phyloP scores from a whole-genome alignment of 2,888 invertebrate genomes.

The Seira sanloemensis region DNA sequence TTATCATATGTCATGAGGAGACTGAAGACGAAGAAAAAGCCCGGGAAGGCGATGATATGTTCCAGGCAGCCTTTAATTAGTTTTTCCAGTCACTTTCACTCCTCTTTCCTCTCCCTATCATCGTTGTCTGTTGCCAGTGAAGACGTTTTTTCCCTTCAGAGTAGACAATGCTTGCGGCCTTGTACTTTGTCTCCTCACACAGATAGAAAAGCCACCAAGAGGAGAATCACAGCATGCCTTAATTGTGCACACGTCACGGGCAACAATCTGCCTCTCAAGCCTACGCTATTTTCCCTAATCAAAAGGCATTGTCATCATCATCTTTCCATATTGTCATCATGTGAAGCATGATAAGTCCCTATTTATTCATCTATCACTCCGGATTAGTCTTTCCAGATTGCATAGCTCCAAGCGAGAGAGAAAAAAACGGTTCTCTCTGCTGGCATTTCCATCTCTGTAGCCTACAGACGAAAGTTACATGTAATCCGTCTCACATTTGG shows the following conservation, averaged over 20 bases:
- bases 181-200: not conserved
- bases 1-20: constrained; percentile 6
- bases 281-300: not conserved
- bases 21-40: not conserved
- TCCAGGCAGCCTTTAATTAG: constrained; percentile 51
- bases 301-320: constrained; percentile 29
- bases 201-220: not conserved
- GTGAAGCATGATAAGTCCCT: not conserved
- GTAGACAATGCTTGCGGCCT: not conserved
- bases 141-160: no score
- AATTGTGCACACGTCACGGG: constrained; percentile 26
- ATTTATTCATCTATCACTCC: not conserved
- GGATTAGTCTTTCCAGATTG: not conserved
- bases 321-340: not conserved
- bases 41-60: not conserved
- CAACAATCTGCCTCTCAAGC: not conserved
- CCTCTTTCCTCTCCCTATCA: not conserved
- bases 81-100: constrained; percentile 58
- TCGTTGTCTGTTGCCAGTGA: not conserved
- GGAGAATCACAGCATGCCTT: not conserved
- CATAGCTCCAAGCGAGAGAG: no score
- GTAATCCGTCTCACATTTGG: no score
- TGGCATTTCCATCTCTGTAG: not conserved
- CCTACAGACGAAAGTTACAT: not conserved
- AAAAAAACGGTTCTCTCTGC: not conserved